Base-by-base conservation (phyloP, 2,113 vertebrate genomes). In the Clarias batrachus region DNA sequence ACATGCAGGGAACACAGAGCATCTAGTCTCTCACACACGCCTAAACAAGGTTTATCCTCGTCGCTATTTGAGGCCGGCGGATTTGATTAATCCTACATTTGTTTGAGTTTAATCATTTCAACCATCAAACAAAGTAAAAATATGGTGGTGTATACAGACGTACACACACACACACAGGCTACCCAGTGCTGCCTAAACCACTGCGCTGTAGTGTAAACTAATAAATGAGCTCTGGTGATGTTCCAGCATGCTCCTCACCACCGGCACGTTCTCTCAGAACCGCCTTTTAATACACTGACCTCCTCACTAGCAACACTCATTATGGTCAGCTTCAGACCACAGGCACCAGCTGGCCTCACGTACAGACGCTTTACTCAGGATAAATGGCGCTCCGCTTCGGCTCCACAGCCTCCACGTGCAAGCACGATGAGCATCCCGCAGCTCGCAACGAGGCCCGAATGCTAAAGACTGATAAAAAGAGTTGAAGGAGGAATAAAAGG, bases 301-400 rank as follows among this genome's bases (percentile, higher is more conserved):
- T 90, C 62, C 89, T 81, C 60, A 86, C 89, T 86, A 81, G 81
- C 68, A 14, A 56, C 79, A 48, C 87, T 88, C 89, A 84, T 86
- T 90, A 86, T 84, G 89, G 84, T 90, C 82, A 77, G 85, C 68
- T 62, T 73, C 87, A 88, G 85, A 90, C 87, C 89, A 86, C 86
- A 90, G 87, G 84, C 84, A 66, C 81, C 86, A 87, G 86, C 83
- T 79, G 83, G 56, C 80, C 74, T 54, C 80, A 86, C 57, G 65
- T 83, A 81, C 81, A 87, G 73, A 85, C 84, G 48, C 84, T 87
- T 86, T 88, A 88, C 83, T 83, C 84, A 62, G 86, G 83, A 80
- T 81, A 89, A 85, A 89, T 19, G 81, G 57, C 76, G 60, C 85
- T 76, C 65, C 19, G n/a, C 27, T 79, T 80, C 66, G 27, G 84